phyloP scores from a whole-genome alignment of 2,888 invertebrate species.

The Phorcus lineatus region DNA sequence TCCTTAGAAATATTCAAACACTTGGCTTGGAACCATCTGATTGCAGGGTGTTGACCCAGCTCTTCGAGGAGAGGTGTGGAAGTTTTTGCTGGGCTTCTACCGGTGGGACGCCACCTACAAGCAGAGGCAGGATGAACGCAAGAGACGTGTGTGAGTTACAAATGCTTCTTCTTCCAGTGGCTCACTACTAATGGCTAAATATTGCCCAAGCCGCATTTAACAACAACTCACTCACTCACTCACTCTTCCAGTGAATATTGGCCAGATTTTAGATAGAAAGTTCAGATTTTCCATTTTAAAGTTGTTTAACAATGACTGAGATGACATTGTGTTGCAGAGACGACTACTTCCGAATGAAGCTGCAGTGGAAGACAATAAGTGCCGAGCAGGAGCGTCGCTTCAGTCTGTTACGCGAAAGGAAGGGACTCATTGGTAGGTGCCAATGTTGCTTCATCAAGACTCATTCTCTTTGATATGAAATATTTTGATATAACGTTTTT shows the following conservation, averaged over 20 bases:
- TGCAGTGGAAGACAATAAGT: constrained; percentile 95
- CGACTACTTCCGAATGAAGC: constrained; percentile 95
- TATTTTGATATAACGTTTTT: background rate
- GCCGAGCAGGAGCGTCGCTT: constrained; percentile 91
- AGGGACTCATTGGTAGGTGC: constrained; percentile 86
- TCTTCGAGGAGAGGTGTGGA: constrained; percentile 87
- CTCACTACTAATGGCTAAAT: too few relatives aligned
- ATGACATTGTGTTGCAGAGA: constrained; percentile 75
- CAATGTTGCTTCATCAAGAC: background rate
- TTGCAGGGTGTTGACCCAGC: constrained; percentile 86
- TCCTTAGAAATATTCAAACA: background rate
- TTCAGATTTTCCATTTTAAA: background rate
- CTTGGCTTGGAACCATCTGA: constrained; percentile 1
- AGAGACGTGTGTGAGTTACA: constrained; percentile 80
- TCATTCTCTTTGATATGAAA: too few relatives aligned
- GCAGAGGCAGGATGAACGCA: constrained; percentile 83
- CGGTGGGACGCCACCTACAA: constrained; percentile 87
- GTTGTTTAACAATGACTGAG: background rate
- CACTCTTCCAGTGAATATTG: too few relatives aligned
- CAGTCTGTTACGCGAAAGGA: constrained; percentile 90
- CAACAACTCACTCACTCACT: too few relatives aligned
- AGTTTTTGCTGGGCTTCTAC: constrained; percentile 91
- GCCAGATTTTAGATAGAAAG: background rate
- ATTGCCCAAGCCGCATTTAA: too few relatives aligned
- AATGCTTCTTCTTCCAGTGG: too few relatives aligned